Evolutionary conservation across 2,797 vertebrate genomes (phyloP).

Genomic region (Rhinatrema bivittatum): DNA sequence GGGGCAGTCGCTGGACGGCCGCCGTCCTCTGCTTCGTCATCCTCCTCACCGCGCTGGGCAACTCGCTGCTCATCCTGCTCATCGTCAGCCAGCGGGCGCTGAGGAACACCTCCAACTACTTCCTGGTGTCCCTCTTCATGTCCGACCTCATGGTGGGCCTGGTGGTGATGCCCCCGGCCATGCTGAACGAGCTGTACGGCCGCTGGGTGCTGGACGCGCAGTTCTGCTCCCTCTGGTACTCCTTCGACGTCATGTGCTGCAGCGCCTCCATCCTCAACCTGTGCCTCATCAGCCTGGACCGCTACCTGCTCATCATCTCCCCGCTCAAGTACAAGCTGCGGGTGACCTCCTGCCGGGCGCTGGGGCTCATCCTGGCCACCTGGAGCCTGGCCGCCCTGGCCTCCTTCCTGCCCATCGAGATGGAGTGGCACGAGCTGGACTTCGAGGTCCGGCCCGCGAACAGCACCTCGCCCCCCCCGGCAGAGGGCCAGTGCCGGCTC

Average conservation of each 20-base stretch:
- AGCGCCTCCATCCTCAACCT: constrained; percentile 97
- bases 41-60: constrained; percentile 75
- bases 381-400: constrained; percentile 82
- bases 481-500: constrained; percentile 75
- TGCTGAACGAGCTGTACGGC: constrained; percentile 86
- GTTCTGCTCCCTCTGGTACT: constrained; percentile 88
- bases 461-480: constrained; percentile 37
- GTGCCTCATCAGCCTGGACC: constrained; percentile 92
- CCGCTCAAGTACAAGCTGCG: constrained; percentile 90
- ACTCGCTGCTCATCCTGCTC: constrained; percentile 79
- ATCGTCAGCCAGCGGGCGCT: constrained; percentile 86
- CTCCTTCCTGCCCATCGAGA: constrained; percentile 88
- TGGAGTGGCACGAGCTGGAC: constrained; percentile 88
- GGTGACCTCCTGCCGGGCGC: constrained; percentile 79
- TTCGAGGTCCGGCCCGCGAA: constrained; percentile 22
- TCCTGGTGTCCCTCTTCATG: constrained; percentile 92
- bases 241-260: constrained; percentile 96
- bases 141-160: constrained; percentile 94
- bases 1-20: constrained; percentile 76
- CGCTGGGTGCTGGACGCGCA: constrained; percentile 78
- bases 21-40: constrained; percentile 81
- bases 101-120: constrained; percentile 93
- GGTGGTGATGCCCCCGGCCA: constrained; percentile 95
- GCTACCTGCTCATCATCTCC: constrained; percentile 92
- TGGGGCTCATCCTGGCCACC: constrained; percentile 76